These are phyloP conservation scores for Ypsolopha scabrella DNA, from an alignment of 2,888 invertebrate species.

Conservation along the genomic window DNA sequence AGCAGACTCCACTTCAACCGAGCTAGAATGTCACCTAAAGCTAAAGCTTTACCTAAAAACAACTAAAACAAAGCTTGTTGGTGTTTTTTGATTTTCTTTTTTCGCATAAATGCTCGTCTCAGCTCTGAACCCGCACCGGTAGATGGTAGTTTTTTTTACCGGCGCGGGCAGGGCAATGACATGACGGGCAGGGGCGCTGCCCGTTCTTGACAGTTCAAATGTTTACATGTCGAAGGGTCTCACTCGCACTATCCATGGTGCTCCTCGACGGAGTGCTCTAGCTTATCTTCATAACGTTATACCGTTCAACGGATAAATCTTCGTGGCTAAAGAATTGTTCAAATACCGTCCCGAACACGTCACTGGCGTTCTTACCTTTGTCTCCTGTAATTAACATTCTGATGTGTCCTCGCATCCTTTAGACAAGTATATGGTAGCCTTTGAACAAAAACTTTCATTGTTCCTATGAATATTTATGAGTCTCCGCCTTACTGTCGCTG, in stretches of 20 bases:
- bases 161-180: constrained; percentile 65
- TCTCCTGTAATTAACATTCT: neutral
- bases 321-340: neutral
- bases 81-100: constrained; percentile 10
- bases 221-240: constrained; percentile 56
- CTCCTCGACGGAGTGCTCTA: constrained; percentile 10
- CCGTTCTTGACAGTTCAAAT: constrained; percentile 71
- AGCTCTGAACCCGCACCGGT: constrained; percentile 29
- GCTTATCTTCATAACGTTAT: constrained; percentile 6
- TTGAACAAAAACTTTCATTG: no score
- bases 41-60: neutral
- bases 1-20: neutral
- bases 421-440: no score
- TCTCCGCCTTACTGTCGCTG: no score
- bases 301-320: neutral
- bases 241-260: constrained; percentile 26
- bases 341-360: neutral
- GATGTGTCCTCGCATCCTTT: neutral
- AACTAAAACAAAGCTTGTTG: neutral
- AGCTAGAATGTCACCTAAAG: neutral
- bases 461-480: no score
- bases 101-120: constrained; percentile 32
- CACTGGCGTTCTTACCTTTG: neutral
- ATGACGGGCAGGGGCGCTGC: constrained; percentile 54
- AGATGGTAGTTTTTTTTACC: constrained; percentile 62